A percentile compares a stretch with the other conserved stretches of the same genome.
phyloP scores from a whole-genome alignment of 2,113 vertebrate species.

The Perognathus longimembris region DNA sequence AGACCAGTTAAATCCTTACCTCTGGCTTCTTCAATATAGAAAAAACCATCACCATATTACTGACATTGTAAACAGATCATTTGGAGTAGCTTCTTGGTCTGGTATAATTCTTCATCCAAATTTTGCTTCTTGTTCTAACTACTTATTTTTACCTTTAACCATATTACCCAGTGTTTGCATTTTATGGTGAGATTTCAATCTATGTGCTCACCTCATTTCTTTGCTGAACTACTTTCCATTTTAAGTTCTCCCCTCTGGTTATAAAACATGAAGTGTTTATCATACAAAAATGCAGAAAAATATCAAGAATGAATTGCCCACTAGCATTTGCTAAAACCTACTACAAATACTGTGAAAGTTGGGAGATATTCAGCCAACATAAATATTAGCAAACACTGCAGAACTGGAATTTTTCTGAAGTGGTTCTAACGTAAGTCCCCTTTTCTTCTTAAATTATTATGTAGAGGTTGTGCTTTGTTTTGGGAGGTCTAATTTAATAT shows the following conservation, averaged over 20 bases:
- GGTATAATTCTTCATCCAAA: neutral
- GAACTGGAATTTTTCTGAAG: neutral
- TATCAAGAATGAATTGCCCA: neutral
- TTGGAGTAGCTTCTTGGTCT: neutral
- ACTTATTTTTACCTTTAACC: neutral
- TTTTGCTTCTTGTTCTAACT: neutral
- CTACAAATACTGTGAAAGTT: neutral
- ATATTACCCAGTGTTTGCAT: neutral
- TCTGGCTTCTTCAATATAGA: neutral
- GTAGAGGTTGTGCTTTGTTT: neutral
- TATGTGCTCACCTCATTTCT: neutral
- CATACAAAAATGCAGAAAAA: neutral
- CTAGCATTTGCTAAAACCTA: neutral
- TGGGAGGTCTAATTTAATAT: neutral
- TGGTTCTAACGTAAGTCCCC: neutral
- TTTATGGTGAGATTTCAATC: neutral
- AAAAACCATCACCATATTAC: neutral
- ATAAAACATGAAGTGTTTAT: neutral
- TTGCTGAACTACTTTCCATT: constrained; percentile 10
- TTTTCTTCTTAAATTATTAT: neutral
- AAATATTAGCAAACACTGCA: neutral
- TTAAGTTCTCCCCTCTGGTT: neutral
- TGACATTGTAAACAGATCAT: neutral
- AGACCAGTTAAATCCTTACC: neutral
- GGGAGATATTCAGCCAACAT: neutral